phyloP scores from a whole-genome alignment of 2,797 vertebrate genomes.

The Aotus griseimembra region DNA sequence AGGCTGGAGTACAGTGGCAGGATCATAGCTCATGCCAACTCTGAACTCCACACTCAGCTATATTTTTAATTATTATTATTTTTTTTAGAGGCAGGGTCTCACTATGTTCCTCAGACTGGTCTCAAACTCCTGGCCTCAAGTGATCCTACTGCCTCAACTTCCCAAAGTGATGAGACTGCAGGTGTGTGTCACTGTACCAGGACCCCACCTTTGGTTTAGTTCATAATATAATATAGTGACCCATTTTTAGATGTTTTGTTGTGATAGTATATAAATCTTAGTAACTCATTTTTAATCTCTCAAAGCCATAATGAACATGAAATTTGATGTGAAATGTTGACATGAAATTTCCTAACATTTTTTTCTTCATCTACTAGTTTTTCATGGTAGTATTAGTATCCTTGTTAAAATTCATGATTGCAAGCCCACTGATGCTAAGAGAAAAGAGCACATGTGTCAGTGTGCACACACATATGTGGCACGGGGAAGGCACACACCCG shows the following conservation, averaged over 20 bases:
- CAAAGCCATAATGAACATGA: neutral
- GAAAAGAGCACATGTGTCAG: rapidly evolving
- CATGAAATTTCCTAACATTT: neutral
- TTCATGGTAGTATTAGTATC: neutral
- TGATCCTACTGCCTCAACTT: neutral
- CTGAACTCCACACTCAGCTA: neutral
- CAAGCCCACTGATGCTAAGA: neutral
- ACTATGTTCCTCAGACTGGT: neutral
- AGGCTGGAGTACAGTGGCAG: neutral
- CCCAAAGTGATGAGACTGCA: neutral
- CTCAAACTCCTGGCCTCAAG: neutral
- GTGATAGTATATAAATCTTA: neutral
- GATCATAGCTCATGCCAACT: neutral
- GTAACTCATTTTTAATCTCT: neutral
- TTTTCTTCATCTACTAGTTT: neutral
- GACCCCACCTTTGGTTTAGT: neutral
- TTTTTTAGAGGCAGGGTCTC: neutral
- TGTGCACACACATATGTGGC: rapidly evolving
- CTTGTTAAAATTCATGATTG: neutral
- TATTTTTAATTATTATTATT: neutral
- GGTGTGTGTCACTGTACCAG: neutral
- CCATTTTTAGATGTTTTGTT: neutral
- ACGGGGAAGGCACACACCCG: rapidly evolving
- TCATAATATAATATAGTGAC: neutral
- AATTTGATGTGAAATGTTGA: neutral